These are phyloP conservation scores for Pipistrellus kuhlii DNA, from an alignment of 2,797 vertebrate genomes.

Conservation along the genomic window DNA sequence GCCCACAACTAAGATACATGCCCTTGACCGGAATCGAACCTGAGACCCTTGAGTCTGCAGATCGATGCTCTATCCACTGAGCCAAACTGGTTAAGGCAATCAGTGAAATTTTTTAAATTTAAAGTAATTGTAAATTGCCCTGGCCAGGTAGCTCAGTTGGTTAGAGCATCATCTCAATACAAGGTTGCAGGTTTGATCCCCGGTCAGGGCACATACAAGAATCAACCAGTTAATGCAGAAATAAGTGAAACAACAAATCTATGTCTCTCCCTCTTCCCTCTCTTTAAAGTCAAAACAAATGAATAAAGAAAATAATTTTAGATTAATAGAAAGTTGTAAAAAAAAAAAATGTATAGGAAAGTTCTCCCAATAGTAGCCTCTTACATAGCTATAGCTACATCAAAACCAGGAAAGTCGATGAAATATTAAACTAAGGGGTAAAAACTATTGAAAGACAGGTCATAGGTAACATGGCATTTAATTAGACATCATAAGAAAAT, in stretches of 20 bases:
- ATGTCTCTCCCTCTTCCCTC: no score
- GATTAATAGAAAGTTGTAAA: neutral
- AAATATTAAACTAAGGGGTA: slow-evolving; percentile 43
- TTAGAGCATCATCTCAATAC: no score
- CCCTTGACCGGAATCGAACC: no score
- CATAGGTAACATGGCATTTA: slow-evolving; percentile 14
- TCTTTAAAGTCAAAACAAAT: no score
- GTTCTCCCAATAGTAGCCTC: neutral
- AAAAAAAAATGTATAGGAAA: neutral
- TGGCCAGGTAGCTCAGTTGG: no score
- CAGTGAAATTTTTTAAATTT: slow-evolving; percentile 7
- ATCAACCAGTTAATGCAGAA: no score
- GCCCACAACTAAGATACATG: no score
- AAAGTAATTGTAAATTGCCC: neutral
- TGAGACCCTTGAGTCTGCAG: no score
- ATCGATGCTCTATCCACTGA: no score
- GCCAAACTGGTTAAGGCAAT: neutral
- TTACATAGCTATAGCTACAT: neutral
- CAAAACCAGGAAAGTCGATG: slow-evolving; percentile 35
- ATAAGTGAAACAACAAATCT: no score
- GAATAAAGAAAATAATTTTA: neutral
- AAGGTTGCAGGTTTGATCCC: no score
- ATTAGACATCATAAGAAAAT: neutral
- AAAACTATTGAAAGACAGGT: slow-evolving; percentile 39
- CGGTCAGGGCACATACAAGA: no score